Conservation (phyloP, 2,888 invertebrate species). For the Adineta ricciae region DNA sequence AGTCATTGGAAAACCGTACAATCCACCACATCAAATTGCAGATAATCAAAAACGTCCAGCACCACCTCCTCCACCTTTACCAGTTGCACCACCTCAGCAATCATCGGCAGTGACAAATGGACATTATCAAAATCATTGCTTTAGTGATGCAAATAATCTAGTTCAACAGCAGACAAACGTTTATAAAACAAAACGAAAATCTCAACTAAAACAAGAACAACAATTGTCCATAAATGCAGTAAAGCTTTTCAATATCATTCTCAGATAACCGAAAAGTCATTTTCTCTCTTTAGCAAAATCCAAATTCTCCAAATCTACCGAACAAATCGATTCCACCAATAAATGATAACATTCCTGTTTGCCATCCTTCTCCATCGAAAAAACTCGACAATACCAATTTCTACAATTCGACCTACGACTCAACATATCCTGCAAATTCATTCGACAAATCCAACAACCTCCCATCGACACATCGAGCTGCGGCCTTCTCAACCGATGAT, state of each 20-base stretch:
- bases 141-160: too few relatives aligned
- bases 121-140: not conserved
- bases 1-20: not conserved
- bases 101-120: not conserved
- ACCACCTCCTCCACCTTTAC: not conserved
- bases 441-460: not conserved
- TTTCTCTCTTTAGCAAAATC: not conserved
- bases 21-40: slow-evolving; percentile 3
- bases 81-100: not conserved
- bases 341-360: not conserved
- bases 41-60: not conserved
- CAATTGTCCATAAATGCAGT: not conserved
- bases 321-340: not conserved
- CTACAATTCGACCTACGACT: slow-evolving; percentile 17
- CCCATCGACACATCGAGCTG: not conserved
- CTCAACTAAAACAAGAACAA: not conserved
- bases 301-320: not conserved
- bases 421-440: not conserved
- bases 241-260: not conserved
- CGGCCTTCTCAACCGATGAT: slow-evolving; percentile 57
- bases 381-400: not conserved
- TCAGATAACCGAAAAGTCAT: not conserved
- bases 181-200: slow-evolving; percentile 17
- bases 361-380: not conserved
- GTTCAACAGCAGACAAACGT: too few relatives aligned